phyloP scores from a whole-genome alignment of 2,113 vertebrate genomes.

The Chauna torquata region DNA sequence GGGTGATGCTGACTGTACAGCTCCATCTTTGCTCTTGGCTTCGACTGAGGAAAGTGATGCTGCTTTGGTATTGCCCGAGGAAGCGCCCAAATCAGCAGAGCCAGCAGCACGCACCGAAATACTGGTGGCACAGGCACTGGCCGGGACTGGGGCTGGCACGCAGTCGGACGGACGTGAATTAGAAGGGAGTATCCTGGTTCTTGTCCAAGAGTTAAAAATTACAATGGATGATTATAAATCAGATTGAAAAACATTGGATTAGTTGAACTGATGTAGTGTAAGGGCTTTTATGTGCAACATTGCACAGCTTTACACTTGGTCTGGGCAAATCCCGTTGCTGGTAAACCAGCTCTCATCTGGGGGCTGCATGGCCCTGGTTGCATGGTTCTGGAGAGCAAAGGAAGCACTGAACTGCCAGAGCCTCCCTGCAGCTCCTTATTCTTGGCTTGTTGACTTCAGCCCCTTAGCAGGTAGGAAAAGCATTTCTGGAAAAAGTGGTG shows the following conservation, averaged over 20 bases:
- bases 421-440: accelerated
- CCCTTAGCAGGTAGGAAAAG: not conserved
- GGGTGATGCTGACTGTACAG: not conserved
- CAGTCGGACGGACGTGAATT: no score
- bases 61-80: no score
- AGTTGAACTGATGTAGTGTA: accelerated
- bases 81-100: not conserved
- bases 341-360: not conserved
- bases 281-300: accelerated
- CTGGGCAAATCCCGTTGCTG: not conserved
- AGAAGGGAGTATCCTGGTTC: no score
- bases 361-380: not conserved
- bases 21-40: not conserved
- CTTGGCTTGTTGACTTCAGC: not conserved
- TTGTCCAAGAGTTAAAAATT: not conserved
- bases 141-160: no score
- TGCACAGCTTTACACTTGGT: not conserved
- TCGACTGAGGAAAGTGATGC: not conserved
- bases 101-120: no score
- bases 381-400: not conserved
- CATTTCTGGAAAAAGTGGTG: no score
- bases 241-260: not conserved
- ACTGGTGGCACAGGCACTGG: no score
- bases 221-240: no score
- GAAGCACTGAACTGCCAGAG: not conserved